phyloP scores from a whole-genome alignment of 2,797 vertebrate species.

The Scomberomorus guttatus region DNA sequence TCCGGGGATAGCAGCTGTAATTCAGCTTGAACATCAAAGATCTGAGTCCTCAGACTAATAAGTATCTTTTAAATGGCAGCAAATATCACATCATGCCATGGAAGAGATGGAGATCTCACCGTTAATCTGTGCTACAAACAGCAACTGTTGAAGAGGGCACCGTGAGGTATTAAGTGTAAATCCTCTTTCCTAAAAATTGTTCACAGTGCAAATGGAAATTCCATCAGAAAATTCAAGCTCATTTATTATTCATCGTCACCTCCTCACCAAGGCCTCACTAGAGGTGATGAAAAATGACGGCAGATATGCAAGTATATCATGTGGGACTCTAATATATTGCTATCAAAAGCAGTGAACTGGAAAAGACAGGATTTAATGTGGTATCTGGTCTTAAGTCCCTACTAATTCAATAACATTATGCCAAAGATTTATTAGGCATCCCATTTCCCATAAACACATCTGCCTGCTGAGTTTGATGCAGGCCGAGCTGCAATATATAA shows the following conservation, averaged over 20 bases:
- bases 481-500: slow-evolving; percentile 35
- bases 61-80: slow-evolving; percentile 72
- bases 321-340: slow-evolving; percentile 77
- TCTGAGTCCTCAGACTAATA: slow-evolving; percentile 64
- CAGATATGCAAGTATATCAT: slow-evolving; percentile 81
- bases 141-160: slow-evolving; percentile 77
- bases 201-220: slow-evolving; percentile 85
- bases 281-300: slow-evolving; percentile 78
- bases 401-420: slow-evolving; percentile 85
- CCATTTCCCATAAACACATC: slow-evolving; percentile 75
- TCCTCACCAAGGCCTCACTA: slow-evolving; percentile 53
- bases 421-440: slow-evolving; percentile 77
- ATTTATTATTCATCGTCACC: slow-evolving; percentile 87
- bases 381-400: slow-evolving; percentile 75
- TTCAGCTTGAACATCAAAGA: slow-evolving; percentile 54
- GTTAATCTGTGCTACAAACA: slow-evolving; percentile 82
- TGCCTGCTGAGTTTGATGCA: slow-evolving; percentile 55
- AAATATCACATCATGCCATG: slow-evolving; percentile 65
- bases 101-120: slow-evolving; percentile 71
- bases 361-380: slow-evolving; percentile 82
- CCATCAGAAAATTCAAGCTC: slow-evolving; percentile 83
- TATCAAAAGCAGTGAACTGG: slow-evolving; percentile 80
- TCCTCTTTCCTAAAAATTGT: slow-evolving; percentile 83
- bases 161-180: slow-evolving; percentile 81
- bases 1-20: slow-evolving; percentile 39